These are phyloP conservation scores for Pelagia noctiluca DNA, from an alignment of 30 jellyfish, hydroid and myxozoan genomes.

Conservation along the genomic window DNA sequence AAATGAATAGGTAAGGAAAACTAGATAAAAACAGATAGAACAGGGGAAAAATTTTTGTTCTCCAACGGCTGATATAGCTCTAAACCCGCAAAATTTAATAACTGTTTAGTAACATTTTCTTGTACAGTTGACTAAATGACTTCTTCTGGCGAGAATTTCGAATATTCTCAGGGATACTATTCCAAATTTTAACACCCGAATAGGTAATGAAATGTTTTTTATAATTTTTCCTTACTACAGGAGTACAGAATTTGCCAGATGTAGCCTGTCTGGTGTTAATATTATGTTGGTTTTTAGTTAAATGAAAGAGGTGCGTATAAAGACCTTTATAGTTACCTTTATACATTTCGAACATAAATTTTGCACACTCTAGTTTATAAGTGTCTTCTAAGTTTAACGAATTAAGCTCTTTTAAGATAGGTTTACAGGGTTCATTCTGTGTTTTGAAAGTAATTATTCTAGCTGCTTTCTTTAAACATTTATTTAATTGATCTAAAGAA, in stretches of 20 bases:
- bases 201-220: neutral
- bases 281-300: conserved; percentile 20
- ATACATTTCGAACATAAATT: conserved; percentile 24
- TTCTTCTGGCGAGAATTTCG: conserved; percentile 11
- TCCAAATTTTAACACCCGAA: conserved; percentile 5
- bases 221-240: conserved; percentile 13
- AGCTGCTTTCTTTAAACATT: too few species aligned
- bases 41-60: conserved; percentile 12
- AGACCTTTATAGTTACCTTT: conserved; percentile 28
- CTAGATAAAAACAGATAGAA: neutral
- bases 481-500: too few species aligned
- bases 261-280: conserved; percentile 35
- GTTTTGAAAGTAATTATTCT: too few species aligned
- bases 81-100: neutral
- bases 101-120: conserved; percentile 12
- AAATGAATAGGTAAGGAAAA: too few species aligned
- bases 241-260: conserved; percentile 42
- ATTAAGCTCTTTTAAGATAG: conserved; percentile 33
- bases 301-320: conserved; percentile 16
- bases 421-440: conserved; percentile 35
- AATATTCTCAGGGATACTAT: conserved; percentile 2
- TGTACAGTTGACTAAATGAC: neutral
- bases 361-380: conserved; percentile 40
- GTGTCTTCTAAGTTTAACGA: conserved; percentile 50
- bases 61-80: conserved; percentile 3